These are phyloP conservation scores for Fissipunctia ypsillon DNA, from an alignment of 2,888 invertebrate genomes.

Conservation along the genomic window DNA sequence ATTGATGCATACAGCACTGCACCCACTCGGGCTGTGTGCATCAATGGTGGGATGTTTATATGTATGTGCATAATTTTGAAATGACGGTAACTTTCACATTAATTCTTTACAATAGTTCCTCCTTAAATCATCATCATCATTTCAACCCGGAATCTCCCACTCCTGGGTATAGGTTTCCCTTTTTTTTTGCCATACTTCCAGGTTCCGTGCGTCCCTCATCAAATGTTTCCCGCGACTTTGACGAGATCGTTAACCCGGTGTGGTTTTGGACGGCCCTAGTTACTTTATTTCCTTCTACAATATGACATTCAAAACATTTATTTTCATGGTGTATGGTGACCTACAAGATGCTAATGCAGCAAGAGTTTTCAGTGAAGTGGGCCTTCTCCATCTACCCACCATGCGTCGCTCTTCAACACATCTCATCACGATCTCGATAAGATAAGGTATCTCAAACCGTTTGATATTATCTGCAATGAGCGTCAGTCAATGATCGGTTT, in stretches of 20 bases:
- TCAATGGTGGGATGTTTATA: background rate
- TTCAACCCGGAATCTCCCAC: background rate
- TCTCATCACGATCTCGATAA: conserved; percentile 56
- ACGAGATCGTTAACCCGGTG: background rate
- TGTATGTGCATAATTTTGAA: background rate
- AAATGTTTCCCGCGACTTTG: background rate
- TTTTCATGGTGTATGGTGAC: background rate
- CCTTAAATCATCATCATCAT: background rate
- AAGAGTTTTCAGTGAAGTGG: background rate
- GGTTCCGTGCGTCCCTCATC: too few species aligned
- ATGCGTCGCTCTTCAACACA: conserved; percentile 31
- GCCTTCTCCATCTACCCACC: conserved; percentile 23
- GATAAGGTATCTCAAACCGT: conserved; percentile 56
- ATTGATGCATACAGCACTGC: background rate
- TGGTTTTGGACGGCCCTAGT: too few species aligned
- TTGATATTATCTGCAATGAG: conserved; percentile 56
- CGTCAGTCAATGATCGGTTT: conserved; percentile 64
- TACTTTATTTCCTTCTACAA: background rate
- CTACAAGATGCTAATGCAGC: too few species aligned
- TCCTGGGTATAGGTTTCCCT: background rate
- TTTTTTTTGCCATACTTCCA: background rate
- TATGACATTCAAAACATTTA: background rate
- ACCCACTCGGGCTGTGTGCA: background rate
- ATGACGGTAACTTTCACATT: background rate
- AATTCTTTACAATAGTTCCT: background rate